Evolutionary conservation across 2,113 vertebrate genomes (phyloP), one percentile per base, ranked within the genome.

Genomic region (Malaclemys terrapin): DNA sequence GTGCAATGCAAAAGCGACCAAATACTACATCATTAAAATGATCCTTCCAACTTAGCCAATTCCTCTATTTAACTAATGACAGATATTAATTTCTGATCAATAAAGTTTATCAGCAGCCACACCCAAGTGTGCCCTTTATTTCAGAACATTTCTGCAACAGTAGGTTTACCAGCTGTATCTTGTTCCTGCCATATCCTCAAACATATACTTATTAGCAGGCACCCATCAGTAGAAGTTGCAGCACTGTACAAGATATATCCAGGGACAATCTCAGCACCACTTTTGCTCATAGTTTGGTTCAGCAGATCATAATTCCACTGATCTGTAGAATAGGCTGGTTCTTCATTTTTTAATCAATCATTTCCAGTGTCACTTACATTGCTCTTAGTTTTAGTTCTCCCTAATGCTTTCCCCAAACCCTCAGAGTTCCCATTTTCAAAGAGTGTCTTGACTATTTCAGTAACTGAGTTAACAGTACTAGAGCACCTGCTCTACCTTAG

Each of bases 81-180:
- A 3, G 1, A 1, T 13, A 13, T 27, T 79, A 54, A 54, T 54
- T 54, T 59, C 27, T 59, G 57, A 59, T 29, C 4, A 57, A 59
- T 27, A 57, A 57, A 54, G 53, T 57, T 27, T 27, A 57, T 59
- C 57, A 31, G 57, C 27, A 31, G 57, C 27, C 57, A 59, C 27
- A 31, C 27, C 29, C 14, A 10, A 6, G 54, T 45, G 31, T n/a
- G 8, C 17, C 19, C n/a, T 72, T 72, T 72, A 72, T 72, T 72
- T 20, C 0, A 10, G 69, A 84, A 45, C 1, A 38, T 38, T 72
- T 20, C 17, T n/a, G 65, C 52, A 56, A 88, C 57, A n/a, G 29
- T n/a, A 22, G 0, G 0, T 5, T 57, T 78, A 8, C 87, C n/a
- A 72, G 78, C 25, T 59, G 49, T 12, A 86, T 11, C 27, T 25